Evolutionary conservation across 2,113 vertebrate species (phyloP), one percentile per base, ranked within the genome.

Genomic region (Alligator sinensis): DNA sequence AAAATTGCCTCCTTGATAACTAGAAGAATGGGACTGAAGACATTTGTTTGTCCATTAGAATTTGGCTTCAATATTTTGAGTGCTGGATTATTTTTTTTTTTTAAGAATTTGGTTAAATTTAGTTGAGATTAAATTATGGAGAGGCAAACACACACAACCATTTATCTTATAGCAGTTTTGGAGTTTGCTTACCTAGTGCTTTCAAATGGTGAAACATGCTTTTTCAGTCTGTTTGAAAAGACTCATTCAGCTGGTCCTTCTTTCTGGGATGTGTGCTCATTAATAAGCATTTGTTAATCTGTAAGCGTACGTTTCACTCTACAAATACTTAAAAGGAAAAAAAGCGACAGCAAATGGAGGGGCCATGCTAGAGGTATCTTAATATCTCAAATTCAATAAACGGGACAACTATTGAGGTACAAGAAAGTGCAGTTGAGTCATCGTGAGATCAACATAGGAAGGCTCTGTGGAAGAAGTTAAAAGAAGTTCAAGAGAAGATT

Each of bases 41-140:
- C 86, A 79, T 54, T 75, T 54, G 89, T 94, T 93, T 74, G 89
- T 77, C 63, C 77, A 63, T 9, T 89, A 87, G 80, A 75, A 93
- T 78, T 94, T 75, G 62, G 24, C 70, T 86, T 62, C 64, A 86
- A 12, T 64, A 5, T 93, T 80, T 14, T 47, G 24, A 47, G 47
- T 47, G 47, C 47, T 47, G 47, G 47, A 47, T 47, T 13, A 38
- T 72, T 72, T 6, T 74, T 21, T 61, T 82, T 84, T 60, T 83
- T 74, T 84, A 89, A 63, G 60, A 94, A 57, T 21, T 87, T 70
- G 38, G 18, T 86, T 86, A 61, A 16, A 86, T 70, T 8, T n/a
- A 25, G 68, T 38, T 38, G 64, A 77, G 61, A 24, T 3, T 47
- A 88, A 84, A 72, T 86, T 25, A 30, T 0, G 94, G 82, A 92